Evolutionary conservation across 2,113 vertebrate genomes (phyloP), one percentile per base, ranked within the genome.

Genomic region (Oreochromis aureus): DNA sequence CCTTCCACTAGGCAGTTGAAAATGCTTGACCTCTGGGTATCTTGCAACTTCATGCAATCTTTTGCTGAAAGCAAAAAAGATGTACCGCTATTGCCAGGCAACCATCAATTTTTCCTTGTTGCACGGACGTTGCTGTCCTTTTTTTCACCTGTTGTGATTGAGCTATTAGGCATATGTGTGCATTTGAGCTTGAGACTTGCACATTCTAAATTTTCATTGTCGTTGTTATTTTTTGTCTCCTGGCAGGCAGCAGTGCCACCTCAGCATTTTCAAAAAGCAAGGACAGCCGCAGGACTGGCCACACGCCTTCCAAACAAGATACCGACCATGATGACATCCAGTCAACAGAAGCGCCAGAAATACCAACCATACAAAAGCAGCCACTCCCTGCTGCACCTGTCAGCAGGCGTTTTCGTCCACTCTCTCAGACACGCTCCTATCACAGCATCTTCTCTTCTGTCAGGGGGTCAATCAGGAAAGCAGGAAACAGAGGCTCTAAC

Each of bases 371-470:
- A 19, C 10, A 91, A 6, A 41, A 10, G 0, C 93, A 80, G 10
- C 59, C 91, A 1, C 93, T 90, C 3, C 95, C 95, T 92, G 88
- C 86, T 12, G 69, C 84, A 30, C 76, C 96, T 87, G 87, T 44
- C 30, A 85, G 63, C 73, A 96, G 91, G 54, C 92, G 86, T 39
- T 39, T 55, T 22, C 96, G 96, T 46, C 96, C 96, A 2, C 93
- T 97, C 10, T 95, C 96, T 7, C 83, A 96, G 86, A 92, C 96
- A 81, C 95, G 96, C n/a, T 92, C 97, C 4, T 90, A 97, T 73
- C 97, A 97, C 87, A 95, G 95, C 88, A 94, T 96, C 34, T 95
- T 97, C 55, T 95, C 96, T 36, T 93, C 96, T 4, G 94, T 96
- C 10, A 97, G 97, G 92, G 94, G 92, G 2, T 95, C 97, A 10